A percentile compares a stretch with the other conserved stretches of the same genome.
These are phyloP conservation scores for Acronicta aceris DNA, from an alignment of 2,888 invertebrate genomes.

Conservation along the genomic window DNA sequence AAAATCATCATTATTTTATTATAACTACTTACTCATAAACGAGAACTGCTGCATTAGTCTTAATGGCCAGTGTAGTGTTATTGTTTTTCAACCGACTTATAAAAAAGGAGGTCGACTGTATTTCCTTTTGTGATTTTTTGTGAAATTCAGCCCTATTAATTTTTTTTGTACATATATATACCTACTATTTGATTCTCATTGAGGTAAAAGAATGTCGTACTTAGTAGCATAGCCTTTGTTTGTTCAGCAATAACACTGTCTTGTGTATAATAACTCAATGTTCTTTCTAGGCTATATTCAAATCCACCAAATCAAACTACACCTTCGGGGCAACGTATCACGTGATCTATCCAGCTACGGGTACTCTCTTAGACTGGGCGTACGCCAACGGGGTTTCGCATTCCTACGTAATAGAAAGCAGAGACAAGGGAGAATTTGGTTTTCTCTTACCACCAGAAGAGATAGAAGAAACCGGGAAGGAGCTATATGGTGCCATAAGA, in stretches of 20 bases:
- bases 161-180: no score
- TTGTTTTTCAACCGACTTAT: no score
- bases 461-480: constrained; percentile 61
- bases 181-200: no score
- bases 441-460: constrained; percentile 60
- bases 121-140: no score
- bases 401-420: constrained; percentile 60
- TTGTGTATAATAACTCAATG: neutral
- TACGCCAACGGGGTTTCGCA: constrained; percentile 58
- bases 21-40: no score
- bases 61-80: no score
- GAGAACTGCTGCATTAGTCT: no score
- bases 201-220: no score
- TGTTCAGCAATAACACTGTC: neutral
- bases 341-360: constrained; percentile 60
- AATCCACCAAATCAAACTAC: constrained; percentile 50
- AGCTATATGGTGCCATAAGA: constrained; percentile 56
- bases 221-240: no score
- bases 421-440: constrained; percentile 58
- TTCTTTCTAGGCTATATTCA: constrained; percentile 61
- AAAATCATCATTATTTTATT: neutral
- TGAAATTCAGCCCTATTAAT: no score
- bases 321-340: constrained; percentile 56
- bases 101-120: no score
- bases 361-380: constrained; percentile 63